Percentiles rank a stretch among this genome's conserved stretches.
Conservation (phyloP, 2,888 invertebrate genomes). For the Steinernema hermaphroditum region DNA sequence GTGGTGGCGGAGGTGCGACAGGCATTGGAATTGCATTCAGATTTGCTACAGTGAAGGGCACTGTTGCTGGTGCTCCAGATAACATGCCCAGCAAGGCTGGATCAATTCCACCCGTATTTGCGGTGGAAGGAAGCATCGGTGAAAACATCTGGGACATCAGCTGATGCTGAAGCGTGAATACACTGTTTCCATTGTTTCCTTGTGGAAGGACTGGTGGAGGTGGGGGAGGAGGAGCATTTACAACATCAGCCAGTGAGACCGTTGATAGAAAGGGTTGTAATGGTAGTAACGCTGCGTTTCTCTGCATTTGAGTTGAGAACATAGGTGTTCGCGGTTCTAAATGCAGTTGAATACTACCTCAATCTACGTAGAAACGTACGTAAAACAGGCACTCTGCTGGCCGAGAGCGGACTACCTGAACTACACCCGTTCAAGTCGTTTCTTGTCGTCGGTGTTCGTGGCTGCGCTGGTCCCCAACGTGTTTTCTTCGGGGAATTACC, state of each 20-base stretch:
- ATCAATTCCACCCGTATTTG: background rate
- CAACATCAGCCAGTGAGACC: background rate
- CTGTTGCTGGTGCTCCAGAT: background rate
- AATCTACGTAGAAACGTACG: background rate
- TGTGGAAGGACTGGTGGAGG: conserved; percentile 13
- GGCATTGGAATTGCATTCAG: conserved; percentile 8
- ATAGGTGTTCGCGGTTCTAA: background rate
- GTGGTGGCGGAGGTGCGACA: conserved; percentile 2
- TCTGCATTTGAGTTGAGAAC: conserved; percentile 2
- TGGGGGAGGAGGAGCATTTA: conserved; percentile 11
- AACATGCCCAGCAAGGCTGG: background rate
- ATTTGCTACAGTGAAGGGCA: conserved; percentile 12
- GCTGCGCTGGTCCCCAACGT: conserved; percentile 17
- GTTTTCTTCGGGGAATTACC: conserved; percentile 15
- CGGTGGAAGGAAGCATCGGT: background rate
- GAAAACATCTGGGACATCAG: conserved; percentile 16
- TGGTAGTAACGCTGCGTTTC: background rate
- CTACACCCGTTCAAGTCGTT: background rate
- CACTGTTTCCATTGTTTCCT: background rate
- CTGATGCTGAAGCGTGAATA: background rate
- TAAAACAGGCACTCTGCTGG: background rate
- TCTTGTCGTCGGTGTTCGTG: background rate
- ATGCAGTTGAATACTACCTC: no score
- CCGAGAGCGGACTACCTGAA: background rate
- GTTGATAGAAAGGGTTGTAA: background rate